Conservation (phyloP, 2,113 vertebrate genomes). For the Sminthopsis crassicaudata region DNA sequence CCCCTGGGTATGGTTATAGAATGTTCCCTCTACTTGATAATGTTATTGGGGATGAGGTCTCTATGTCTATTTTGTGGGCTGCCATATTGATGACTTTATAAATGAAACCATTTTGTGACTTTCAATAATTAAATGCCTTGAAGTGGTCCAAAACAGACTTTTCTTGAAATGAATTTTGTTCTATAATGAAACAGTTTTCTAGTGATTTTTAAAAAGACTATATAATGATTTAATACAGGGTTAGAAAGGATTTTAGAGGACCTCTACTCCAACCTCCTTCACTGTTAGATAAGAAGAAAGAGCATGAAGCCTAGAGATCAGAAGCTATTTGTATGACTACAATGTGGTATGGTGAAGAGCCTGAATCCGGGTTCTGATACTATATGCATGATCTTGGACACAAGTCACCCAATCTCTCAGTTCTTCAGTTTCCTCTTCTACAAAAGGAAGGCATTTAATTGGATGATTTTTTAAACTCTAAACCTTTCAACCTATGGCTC, state of each 20-base stretch:
- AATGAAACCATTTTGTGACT: background rate
- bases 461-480: background rate
- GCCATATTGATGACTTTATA: background rate
- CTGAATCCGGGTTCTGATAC: background rate
- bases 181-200: background rate
- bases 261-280: background rate
- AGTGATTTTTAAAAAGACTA: background rate
- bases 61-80: background rate
- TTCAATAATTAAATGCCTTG: background rate
- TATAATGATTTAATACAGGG: background rate
- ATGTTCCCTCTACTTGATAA: background rate
- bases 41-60: background rate
- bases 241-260: background rate
- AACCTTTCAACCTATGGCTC: background rate
- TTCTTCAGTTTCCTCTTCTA: background rate
- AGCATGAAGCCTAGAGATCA: background rate
- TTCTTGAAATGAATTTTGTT: background rate
- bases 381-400: background rate
- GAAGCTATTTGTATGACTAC: background rate
- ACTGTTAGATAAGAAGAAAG: background rate
- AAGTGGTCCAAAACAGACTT: background rate
- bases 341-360: background rate
- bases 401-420: background rate
- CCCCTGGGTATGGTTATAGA: background rate
- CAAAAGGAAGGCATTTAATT: background rate